phyloP scores from a whole-genome alignment of 2,797 vertebrate genomes.

The Propithecus deckenii region DNA sequence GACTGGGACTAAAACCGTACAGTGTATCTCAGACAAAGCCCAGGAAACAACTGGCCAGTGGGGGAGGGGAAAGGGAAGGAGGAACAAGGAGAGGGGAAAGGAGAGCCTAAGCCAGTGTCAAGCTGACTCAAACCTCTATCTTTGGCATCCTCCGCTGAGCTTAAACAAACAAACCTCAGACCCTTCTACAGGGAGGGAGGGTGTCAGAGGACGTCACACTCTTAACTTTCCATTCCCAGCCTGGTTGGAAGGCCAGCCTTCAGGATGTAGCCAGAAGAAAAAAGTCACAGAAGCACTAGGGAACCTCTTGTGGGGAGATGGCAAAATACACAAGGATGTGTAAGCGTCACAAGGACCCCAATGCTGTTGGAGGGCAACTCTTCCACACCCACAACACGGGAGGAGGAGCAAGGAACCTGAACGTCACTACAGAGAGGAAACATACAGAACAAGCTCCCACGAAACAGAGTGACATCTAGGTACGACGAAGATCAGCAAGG shows the following conservation, averaged over 20 bases:
- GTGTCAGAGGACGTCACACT: conserved; percentile 75
- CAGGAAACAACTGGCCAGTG: conserved; percentile 72
- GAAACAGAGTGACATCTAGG: neutral
- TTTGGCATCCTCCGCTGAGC: conserved; percentile 72
- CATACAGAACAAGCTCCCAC: neutral
- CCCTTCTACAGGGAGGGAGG: conserved; percentile 42
- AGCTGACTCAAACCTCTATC: conserved; percentile 78
- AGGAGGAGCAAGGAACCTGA: neutral
- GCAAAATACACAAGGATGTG: neutral
- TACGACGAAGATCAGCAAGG: neutral
- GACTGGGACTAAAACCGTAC: conserved; percentile 35
- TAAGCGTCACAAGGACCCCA: neutral
- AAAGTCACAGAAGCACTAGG: conserved; percentile 26
- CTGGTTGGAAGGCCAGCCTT: conserved; percentile 44
- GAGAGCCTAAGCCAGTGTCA: conserved; percentile 62
- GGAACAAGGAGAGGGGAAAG: conserved; percentile 61
- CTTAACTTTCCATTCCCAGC: conserved; percentile 78
- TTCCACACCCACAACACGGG: neutral
- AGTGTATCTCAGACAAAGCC: conserved; percentile 69
- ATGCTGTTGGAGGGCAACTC: neutral
- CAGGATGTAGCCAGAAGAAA: conserved; percentile 44
- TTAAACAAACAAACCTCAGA: conserved; percentile 79
- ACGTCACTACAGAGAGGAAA: neutral
- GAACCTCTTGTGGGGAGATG: neutral
- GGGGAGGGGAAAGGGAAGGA: conserved; percentile 49